Evolutionary conservation across 2,113 vertebrate genomes (phyloP).

Genomic region (Bujurquina vittata): DNA sequence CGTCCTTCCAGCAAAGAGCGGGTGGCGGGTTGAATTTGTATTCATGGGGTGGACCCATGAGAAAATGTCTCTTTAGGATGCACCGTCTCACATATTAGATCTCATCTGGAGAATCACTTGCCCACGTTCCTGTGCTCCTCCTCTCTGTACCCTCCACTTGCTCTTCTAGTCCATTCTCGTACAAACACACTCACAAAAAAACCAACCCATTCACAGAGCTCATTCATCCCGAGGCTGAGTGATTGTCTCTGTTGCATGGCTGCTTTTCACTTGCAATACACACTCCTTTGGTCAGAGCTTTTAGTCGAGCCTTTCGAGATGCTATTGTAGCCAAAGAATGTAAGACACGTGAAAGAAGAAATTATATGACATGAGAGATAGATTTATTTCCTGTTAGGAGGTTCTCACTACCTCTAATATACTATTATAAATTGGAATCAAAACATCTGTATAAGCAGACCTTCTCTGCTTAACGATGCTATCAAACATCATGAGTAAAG

Average conservation of each 20-base stretch:
- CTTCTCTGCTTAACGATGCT: background rate
- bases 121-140: conserved; percentile 62
- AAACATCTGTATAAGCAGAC: background rate
- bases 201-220: conserved; percentile 46
- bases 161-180: conserved; percentile 57
- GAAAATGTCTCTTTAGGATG: conserved; percentile 83
- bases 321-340: background rate
- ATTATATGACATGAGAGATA: background rate
- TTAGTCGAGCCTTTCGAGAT: background rate
- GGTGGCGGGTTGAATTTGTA: conserved; percentile 76
- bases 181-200: conserved; percentile 19
- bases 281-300: background rate
- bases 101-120: conserved; percentile 82
- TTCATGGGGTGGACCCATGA: conserved; percentile 80
- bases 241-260: conserved; percentile 41
- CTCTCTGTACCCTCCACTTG: conserved; percentile 71
- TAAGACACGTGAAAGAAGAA: background rate
- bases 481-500: background rate
- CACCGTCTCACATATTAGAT: conserved; percentile 82
- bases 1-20: conserved; percentile 75
- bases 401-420: background rate
- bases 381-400: background rate
- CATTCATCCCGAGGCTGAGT: conserved; percentile 65
- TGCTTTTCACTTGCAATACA: background rate
- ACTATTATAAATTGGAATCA: background rate